Percentiles rank a stretch among this genome's conserved stretches.
Evolutionary conservation across 2,888 invertebrate genomes (phyloP).

Genomic region (Thalpophila matura): DNA sequence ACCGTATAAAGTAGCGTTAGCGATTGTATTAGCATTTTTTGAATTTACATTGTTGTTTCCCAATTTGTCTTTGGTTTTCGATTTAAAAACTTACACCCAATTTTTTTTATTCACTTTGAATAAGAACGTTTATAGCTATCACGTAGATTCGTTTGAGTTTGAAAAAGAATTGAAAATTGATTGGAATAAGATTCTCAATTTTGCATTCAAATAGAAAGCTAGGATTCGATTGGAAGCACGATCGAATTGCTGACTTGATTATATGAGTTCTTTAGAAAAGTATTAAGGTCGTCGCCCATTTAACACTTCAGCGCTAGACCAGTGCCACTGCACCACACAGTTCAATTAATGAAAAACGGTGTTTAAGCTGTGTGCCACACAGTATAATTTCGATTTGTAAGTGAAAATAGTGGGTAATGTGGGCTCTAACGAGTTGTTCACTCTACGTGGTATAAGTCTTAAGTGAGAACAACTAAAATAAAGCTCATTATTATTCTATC

Average conservation of each 20-base stretch:
- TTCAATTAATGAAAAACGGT: too few species aligned
- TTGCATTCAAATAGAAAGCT: constrained; percentile 27
- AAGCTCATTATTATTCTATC: too few species aligned
- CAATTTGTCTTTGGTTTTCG: not conserved
- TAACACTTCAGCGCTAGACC: too few species aligned
- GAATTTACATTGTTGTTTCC: constrained; percentile 2
- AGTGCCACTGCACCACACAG: too few species aligned
- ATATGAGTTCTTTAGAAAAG: not conserved
- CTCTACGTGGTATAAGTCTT: too few species aligned
- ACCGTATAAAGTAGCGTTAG: constrained; percentile 33
- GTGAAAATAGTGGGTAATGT: too few species aligned
- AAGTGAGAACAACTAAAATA: too few species aligned
- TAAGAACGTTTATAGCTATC: constrained; percentile 1
- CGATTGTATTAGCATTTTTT: constrained; percentile 9
- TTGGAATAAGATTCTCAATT: constrained; percentile 34
- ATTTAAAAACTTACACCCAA: not conserved
- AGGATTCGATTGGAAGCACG: constrained; percentile 14
- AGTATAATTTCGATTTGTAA: too few species aligned
- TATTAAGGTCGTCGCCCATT: too few species aligned
- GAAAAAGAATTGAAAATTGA: constrained; percentile 33
- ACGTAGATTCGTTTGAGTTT: constrained; percentile 20
- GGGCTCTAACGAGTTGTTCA: too few species aligned
- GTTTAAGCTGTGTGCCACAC: too few species aligned
- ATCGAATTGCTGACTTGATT: constrained; percentile 14
- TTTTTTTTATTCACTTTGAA: not conserved